These are phyloP conservation scores for Pedetes capensis DNA, from an alignment of 2,113 vertebrate genomes.

Conservation along the genomic window DNA sequence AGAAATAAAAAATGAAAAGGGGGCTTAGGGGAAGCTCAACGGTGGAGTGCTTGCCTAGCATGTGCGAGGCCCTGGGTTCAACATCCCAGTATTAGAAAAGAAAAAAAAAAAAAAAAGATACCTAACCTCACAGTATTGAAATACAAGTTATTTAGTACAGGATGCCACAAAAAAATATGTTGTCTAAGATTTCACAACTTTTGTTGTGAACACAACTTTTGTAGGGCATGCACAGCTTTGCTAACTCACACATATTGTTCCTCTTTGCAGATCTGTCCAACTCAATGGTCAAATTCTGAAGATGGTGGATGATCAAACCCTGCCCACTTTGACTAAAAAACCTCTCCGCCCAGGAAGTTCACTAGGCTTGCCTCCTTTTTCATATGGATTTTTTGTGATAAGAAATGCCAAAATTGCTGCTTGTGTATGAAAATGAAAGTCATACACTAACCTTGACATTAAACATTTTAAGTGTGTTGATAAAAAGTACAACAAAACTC, in stretches of 20 bases:
- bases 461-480: not conserved
- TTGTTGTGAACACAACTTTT: slow-evolving; percentile 1
- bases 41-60: no score
- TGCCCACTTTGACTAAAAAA: slow-evolving; percentile 85
- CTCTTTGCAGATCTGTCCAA: slow-evolving; percentile 83
- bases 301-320: slow-evolving; percentile 90
- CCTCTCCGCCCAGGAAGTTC: slow-evolving; percentile 78
- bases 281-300: slow-evolving; percentile 88
- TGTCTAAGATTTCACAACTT: not conserved
- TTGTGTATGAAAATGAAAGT: slow-evolving; percentile 80
- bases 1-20: no score
- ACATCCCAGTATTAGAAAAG: no score
- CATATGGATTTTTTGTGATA: slow-evolving; percentile 92
- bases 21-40: no score
- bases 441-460: not conserved
- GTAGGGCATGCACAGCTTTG: not conserved
- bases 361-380: slow-evolving; percentile 88
- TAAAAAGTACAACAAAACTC: slow-evolving; percentile 19
- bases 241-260: slow-evolving; percentile 1
- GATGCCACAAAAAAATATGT: not conserved
- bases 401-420: slow-evolving; percentile 83
- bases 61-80: no score
- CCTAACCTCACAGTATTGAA: not conserved
- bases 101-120: no score
- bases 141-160: not conserved